Percentiles rank a stretch among this genome's conserved stretches.
These are phyloP conservation scores for Cryptoprocta ferox DNA, from an alignment of 2,797 vertebrate genomes.

Conservation along the genomic window DNA sequence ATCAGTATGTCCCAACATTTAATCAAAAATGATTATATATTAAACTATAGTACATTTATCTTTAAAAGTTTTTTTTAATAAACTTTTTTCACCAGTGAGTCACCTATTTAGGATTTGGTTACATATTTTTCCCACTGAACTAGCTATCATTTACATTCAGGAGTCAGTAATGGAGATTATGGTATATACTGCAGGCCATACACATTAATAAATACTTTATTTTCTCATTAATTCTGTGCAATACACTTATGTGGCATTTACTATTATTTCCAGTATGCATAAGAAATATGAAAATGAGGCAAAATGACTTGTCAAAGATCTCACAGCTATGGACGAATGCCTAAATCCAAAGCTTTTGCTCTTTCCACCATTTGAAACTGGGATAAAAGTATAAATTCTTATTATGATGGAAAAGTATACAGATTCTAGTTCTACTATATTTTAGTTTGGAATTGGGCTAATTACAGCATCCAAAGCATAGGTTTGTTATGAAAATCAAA, in stretches of 20 bases:
- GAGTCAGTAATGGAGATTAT: not conserved
- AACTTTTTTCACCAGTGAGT: not conserved
- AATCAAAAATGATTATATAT: not conserved
- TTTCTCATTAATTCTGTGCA: not conserved
- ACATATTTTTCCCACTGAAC: not conserved
- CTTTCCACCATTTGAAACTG: not conserved
- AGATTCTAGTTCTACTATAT: not conserved
- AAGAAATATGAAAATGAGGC: constrained; percentile 5
- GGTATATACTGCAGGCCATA: not conserved
- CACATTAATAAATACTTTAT: not conserved
- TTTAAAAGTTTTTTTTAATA: constrained; percentile 2
- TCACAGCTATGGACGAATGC: not conserved
- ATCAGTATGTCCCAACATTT: not conserved
- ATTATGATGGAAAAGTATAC: not conserved
- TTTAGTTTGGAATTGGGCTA: not conserved
- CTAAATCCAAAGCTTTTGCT: not conserved
- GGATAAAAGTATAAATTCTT: not conserved
- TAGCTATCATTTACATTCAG: not conserved
- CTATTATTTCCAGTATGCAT: not conserved
- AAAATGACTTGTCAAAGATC: not conserved
- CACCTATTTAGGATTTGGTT: not conserved
- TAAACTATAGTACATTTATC: not conserved
- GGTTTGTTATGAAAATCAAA: not conserved
- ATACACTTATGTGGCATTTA: not conserved
- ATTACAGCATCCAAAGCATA: not conserved